phyloP scores from a whole-genome alignment of 2,888 invertebrate species.

The Vesta saturnalis region DNA sequence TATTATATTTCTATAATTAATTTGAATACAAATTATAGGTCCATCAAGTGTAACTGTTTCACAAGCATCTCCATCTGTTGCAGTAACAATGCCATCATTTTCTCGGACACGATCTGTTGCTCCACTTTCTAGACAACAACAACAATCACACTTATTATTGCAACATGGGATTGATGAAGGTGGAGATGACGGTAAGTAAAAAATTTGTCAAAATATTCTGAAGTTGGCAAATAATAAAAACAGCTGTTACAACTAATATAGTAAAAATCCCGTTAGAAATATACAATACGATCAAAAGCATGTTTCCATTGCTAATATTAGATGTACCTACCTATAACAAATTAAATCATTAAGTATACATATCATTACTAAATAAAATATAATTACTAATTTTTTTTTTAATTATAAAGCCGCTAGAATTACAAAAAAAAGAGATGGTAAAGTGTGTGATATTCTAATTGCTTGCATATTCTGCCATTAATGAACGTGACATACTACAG shows the following conservation, averaged over 20 bases:
- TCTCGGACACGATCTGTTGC: conserved; percentile 65
- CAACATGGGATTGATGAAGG: conserved; percentile 71
- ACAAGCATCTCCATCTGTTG: conserved; percentile 55
- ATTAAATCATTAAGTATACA: background rate
- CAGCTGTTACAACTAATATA: background rate
- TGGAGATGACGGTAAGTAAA: conserved; percentile 67
- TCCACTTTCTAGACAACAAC: conserved; percentile 64
- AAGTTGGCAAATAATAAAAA: background rate
- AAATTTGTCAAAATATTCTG: background rate
- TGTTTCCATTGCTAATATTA: conserved; percentile 1
- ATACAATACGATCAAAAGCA: background rate
- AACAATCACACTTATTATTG: conserved; percentile 63
- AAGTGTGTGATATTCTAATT: too few relatives aligned
- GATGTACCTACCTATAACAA: background rate
- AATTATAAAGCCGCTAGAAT: too few relatives aligned
- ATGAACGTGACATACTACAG: too few relatives aligned
- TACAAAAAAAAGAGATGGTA: too few relatives aligned
- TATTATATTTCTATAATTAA: background rate
- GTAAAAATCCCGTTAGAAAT: background rate
- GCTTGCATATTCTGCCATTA: too few relatives aligned
- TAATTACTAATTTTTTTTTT: too few relatives aligned
- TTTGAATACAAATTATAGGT: conserved; percentile 24
- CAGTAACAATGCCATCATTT: conserved; percentile 62
- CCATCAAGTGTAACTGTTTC: conserved; percentile 54
- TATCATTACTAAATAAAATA: too few relatives aligned